Evolutionary conservation across 1,140 invertebrate genomes (phyloP).

Genomic region (Drosophila fuyamai): DNA sequence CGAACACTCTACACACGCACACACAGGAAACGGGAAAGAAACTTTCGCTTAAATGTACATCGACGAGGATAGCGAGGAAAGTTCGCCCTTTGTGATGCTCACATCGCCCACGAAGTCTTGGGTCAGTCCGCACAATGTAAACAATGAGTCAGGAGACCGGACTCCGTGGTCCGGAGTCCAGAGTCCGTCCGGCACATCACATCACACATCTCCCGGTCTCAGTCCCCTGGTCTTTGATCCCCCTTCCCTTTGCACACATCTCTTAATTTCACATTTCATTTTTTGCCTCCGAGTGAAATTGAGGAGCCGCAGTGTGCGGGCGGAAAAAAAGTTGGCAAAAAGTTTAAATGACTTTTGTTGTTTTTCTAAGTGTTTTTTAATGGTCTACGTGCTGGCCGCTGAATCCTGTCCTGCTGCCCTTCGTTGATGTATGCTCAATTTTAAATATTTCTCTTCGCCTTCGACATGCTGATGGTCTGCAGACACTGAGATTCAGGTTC

Average conservation of each 20-base stretch:
- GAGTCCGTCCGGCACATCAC: conserved; percentile 34
- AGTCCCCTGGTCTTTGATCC: neutral
- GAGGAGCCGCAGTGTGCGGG: conserved; percentile 27
- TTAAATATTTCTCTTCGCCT: conserved; percentile 46
- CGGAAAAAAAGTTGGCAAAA: conserved; percentile 70
- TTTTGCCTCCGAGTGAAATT: conserved; percentile 41
- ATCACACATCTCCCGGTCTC: conserved; percentile 28
- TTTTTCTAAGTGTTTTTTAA: conserved; percentile 84
- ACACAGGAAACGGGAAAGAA: conserved; percentile 51
- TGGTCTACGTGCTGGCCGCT: conserved; percentile 73
- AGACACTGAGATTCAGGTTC: conserved; percentile 14
- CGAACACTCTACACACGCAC: conserved; percentile 40
- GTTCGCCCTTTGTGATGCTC: conserved; percentile 84
- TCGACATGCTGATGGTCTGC: conserved; percentile 8
- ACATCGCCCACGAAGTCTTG: conserved; percentile 82
- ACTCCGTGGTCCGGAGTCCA: conserved; percentile 9
- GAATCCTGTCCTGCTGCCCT: conserved; percentile 36
- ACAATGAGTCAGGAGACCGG: conserved; percentile 47
- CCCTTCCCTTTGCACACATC: conserved; percentile 49
- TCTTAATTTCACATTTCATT: conserved; percentile 79
- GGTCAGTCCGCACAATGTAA: conserved; percentile 74
- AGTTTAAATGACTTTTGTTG: conserved; percentile 83
- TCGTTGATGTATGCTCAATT: conserved; percentile 52
- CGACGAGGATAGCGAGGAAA: conserved; percentile 84
- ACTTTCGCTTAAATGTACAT: conserved; percentile 84